A percentile compares a stretch with the other conserved stretches of the same genome.
Conservation (phyloP, 2,113 vertebrate species). For the Apodemus speciosus region DNA sequence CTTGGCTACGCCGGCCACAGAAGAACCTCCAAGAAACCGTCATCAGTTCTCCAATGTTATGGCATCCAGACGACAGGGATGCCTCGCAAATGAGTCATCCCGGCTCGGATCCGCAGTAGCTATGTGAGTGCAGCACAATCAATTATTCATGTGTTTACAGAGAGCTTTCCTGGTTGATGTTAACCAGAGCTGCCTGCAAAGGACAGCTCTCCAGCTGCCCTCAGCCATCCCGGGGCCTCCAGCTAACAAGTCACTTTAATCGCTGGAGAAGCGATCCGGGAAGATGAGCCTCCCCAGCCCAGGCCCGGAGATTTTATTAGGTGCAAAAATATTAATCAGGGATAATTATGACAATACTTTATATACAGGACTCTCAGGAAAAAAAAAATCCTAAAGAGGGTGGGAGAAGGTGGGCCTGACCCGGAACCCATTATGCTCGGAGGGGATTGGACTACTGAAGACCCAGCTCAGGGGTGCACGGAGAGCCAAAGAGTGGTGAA, state of each 20-base stretch:
- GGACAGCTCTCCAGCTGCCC: constrained; percentile 88
- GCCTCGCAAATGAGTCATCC: constrained; percentile 88
- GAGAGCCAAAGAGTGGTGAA: neutral
- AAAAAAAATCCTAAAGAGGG: neutral
- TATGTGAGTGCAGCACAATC: constrained; percentile 87
- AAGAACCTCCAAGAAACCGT: constrained; percentile 89
- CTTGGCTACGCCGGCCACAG: constrained; percentile 88
- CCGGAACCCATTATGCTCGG: neutral
- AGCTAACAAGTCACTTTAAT: constrained; percentile 81
- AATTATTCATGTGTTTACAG: constrained; percentile 92
- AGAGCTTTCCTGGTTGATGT: constrained; percentile 88
- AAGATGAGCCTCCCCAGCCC: constrained; percentile 51
- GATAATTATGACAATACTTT: constrained; percentile 21
- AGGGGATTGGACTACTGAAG: neutral
- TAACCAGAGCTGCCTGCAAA: constrained; percentile 89
- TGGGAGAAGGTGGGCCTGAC: neutral
- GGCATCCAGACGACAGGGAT: constrained; percentile 89
- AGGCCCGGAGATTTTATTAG: constrained; percentile 75
- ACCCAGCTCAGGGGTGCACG: neutral
- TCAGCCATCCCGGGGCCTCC: constrained; percentile 76
- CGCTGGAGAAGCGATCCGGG: constrained; percentile 78
- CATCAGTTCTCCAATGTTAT: constrained; percentile 91
- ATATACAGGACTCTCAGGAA: neutral
- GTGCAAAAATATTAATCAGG: constrained; percentile 75
- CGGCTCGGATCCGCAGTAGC: constrained; percentile 86